phyloP scores from a whole-genome alignment of 2,888 invertebrate genomes.

The Drosophila limbata region DNA sequence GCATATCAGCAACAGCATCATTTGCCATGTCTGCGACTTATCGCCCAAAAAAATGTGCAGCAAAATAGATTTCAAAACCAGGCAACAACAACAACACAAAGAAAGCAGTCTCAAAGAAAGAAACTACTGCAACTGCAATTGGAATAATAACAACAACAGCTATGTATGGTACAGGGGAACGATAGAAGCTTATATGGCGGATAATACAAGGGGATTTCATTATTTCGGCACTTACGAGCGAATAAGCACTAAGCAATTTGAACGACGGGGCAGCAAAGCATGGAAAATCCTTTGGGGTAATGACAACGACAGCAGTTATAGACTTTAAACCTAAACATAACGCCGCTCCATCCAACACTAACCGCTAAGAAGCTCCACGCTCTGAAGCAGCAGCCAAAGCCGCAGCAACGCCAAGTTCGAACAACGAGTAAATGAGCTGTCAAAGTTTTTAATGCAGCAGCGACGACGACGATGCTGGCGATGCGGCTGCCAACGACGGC shows the following conservation, averaged over 20 bases:
- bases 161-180: conserved; percentile 18
- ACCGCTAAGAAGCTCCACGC: conserved; percentile 29
- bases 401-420: conserved; percentile 66
- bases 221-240: conserved; percentile 80
- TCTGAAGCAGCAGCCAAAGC: conserved; percentile 20
- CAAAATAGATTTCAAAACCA: conserved; percentile 68
- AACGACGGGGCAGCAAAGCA: conserved; percentile 65
- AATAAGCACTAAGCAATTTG: conserved; percentile 78
- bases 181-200: conserved; percentile 76
- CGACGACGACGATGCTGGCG: conserved; percentile 44
- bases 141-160: conserved; percentile 35
- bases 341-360: conserved; percentile 37
- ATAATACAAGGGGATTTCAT: conserved; percentile 79
- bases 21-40: conserved; percentile 82
- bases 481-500: conserved; percentile 50
- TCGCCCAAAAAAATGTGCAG: conserved; percentile 79
- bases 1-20: conserved; percentile 69
- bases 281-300: conserved; percentile 66
- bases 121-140: conserved; percentile 24
- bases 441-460: conserved; percentile 81
- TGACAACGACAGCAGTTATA: conserved; percentile 73
- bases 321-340: conserved; percentile 77
- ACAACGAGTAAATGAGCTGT: conserved; percentile 82
- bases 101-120: conserved; percentile 25
- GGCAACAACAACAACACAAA: conserved; percentile 19